Base-by-base conservation (phyloP, 1,140 invertebrate genomes). In the Eumaeus atala region DNA sequence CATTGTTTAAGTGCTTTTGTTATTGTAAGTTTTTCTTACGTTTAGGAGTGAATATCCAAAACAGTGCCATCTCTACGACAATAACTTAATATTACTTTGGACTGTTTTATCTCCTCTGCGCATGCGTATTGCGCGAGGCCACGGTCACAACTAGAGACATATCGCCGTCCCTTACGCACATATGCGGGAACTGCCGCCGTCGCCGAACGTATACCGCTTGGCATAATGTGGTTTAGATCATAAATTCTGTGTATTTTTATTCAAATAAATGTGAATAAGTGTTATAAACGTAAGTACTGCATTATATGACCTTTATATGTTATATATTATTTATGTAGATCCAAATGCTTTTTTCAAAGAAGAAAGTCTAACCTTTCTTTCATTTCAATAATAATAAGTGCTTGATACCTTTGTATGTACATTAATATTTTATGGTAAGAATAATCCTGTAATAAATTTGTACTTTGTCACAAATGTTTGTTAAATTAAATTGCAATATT, bases 91-190 rank as follows among this genome's bases (percentile, higher is more conserved):
- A 44, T 16, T 18, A 2, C 1, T 6, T 0, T 7, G 7, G 7
- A 53, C 76, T 75, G 70, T 64, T 81, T 80, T 74, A 71, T 61
- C 81, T 54, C 68, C 67, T 56, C 48, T 59, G 66, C 78, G 76
- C 79, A 83, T 83, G 81, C 81, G 77, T 67, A 69, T 42, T 16
- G 52, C 68, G 74, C 62, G 72, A 75, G 76, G 76, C 76, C 76
- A 80, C 64, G 72, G 76, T 69, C 72, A 77, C 66, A 65, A 72
- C 62, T 61, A 74, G 64, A 70, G 58, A 68, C 58, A 73, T 42
- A 62, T 49, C 52, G 37, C 40, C 17, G 14, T 44, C 17, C 17
- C 52, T 62, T 58, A 75, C 72, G 54, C 75, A 80, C 75, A 78
- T 77, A 67, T 61, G 64, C 58, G 61, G 49, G 61, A 55, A 61